A percentile compares a stretch with the other conserved stretches of the same genome.
Conservation (phyloP, 2,888 invertebrate genomes). For the Oegoconia quadripuncta region DNA sequence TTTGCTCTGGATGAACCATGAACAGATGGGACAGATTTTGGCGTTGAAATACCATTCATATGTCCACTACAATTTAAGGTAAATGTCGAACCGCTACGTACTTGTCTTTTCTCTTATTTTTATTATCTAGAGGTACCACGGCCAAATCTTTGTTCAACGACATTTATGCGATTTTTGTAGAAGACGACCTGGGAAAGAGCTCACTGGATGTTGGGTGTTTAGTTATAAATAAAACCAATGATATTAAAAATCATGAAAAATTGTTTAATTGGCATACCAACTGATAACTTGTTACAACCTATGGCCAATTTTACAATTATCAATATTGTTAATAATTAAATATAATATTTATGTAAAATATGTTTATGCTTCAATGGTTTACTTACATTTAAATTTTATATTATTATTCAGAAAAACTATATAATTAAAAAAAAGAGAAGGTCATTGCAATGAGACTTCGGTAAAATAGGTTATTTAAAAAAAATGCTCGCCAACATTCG, state of each 20-base stretch:
- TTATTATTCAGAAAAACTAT: slow-evolving; percentile 72
- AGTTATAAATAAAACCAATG: slow-evolving; percentile 54
- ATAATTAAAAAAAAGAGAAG: slow-evolving; percentile 57
- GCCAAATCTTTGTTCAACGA: too few relatives aligned
- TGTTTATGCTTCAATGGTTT: slow-evolving; percentile 77
- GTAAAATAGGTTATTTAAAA: slow-evolving; percentile 63
- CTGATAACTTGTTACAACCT: slow-evolving; percentile 78
- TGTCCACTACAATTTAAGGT: too few relatives aligned
- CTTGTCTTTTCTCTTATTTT: too few relatives aligned
- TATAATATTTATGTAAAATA: slow-evolving; percentile 79
- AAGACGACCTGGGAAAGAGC: too few relatives aligned
- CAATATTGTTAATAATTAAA: slow-evolving; percentile 78
- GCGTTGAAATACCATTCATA: too few relatives aligned
- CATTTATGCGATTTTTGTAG: too few relatives aligned
- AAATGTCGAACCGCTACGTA: too few relatives aligned
- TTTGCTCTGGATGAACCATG: too few relatives aligned
- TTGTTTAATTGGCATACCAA: slow-evolving; percentile 79
- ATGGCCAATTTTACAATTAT: slow-evolving; percentile 78
- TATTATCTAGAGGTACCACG: too few relatives aligned
- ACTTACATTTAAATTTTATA: slow-evolving; percentile 78
- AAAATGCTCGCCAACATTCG: slow-evolving; percentile 60
- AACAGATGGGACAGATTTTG: too few relatives aligned
- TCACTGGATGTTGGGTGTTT: background rate
- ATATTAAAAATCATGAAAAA: slow-evolving; percentile 77
- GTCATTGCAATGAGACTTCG: slow-evolving; percentile 61